Percentiles rank a stretch among this genome's conserved stretches.
Conservation (phyloP, 2,797 vertebrate genomes). For the Australoheros facetus region DNA sequence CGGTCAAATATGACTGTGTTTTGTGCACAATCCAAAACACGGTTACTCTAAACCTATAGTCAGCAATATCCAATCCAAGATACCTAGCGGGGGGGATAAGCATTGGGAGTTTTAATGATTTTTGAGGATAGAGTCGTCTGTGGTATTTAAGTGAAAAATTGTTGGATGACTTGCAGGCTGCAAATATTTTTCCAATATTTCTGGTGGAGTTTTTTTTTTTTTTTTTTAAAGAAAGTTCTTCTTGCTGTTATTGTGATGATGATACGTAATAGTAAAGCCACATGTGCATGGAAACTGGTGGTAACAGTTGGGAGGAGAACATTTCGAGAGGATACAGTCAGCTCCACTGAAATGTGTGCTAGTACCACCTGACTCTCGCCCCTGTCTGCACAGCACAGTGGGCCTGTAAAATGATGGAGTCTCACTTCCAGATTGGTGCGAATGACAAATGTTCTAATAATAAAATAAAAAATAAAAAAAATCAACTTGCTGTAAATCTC, state of each 20-base stretch:
- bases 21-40: background rate
- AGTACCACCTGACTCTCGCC: constrained; percentile 48
- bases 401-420: constrained; percentile 45
- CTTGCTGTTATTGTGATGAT: constrained; percentile 20
- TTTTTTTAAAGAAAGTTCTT: constrained; percentile 3
- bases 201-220: background rate
- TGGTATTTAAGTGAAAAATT: constrained; percentile 16
- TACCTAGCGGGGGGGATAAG: background rate
- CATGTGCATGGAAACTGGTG: constrained; percentile 49
- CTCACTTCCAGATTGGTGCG: constrained; percentile 43
- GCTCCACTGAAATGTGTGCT: constrained; percentile 30
- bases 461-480: constrained; percentile 20
- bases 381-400: constrained; percentile 4
- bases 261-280: constrained; percentile 40
- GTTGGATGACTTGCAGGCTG: background rate
- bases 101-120: background rate
- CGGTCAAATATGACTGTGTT: background rate
- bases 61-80: background rate
- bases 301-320: constrained; percentile 43
- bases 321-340: constrained; percentile 37
- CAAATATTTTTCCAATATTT: background rate
- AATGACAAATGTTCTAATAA: constrained; percentile 35
- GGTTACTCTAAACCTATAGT: background rate
- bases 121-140: background rate
- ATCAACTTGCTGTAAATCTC: constrained; percentile 28